Percentiles rank a stretch among this genome's conserved stretches.
These are phyloP conservation scores for Regulus satrapa DNA, from an alignment of 2,113 vertebrate species.

Conservation along the genomic window DNA sequence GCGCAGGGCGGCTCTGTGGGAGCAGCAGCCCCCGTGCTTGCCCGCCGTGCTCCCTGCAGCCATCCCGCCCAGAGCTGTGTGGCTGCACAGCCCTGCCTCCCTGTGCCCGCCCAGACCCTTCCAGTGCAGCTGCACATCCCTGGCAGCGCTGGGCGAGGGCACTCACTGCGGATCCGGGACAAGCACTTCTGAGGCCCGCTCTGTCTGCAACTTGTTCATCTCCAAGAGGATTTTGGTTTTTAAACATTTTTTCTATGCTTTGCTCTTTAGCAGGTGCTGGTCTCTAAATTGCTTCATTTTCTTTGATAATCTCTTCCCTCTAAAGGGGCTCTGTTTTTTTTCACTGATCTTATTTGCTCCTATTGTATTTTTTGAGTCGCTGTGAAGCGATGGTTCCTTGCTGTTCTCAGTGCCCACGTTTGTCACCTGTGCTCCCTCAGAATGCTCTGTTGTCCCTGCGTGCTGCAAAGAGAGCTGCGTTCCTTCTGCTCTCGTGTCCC, in stretches of 20 bases:
- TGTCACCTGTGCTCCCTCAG: not conserved
- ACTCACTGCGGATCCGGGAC: fast-evolving
- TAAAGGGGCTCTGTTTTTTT: not conserved
- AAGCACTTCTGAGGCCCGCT: not conserved
- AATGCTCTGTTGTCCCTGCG: not conserved
- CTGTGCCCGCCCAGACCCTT: not conserved
- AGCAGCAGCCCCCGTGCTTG: not conserved
- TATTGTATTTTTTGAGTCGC: not conserved
- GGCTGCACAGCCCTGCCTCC: not conserved
- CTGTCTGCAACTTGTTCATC: not conserved
- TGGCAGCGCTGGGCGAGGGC: not conserved
- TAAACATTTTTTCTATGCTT: not conserved
- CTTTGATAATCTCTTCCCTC: not conserved
- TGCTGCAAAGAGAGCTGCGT: not conserved
- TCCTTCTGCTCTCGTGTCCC: not conserved
- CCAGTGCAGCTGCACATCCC: fast-evolving
- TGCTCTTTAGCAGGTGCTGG: not conserved
- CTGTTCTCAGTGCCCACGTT: fast-evolving
- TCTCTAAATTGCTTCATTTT: not conserved
- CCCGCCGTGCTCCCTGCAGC: not conserved
- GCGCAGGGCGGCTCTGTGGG: not conserved
- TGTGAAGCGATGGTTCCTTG: not conserved
- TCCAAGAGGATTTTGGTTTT: not conserved
- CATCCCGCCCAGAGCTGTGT: not conserved
- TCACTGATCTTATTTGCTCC: not conserved